Percentiles rank a stretch among this genome's conserved stretches.
phyloP scores from a whole-genome alignment of 1,140 invertebrate species.

The Euglossa dilemma region DNA sequence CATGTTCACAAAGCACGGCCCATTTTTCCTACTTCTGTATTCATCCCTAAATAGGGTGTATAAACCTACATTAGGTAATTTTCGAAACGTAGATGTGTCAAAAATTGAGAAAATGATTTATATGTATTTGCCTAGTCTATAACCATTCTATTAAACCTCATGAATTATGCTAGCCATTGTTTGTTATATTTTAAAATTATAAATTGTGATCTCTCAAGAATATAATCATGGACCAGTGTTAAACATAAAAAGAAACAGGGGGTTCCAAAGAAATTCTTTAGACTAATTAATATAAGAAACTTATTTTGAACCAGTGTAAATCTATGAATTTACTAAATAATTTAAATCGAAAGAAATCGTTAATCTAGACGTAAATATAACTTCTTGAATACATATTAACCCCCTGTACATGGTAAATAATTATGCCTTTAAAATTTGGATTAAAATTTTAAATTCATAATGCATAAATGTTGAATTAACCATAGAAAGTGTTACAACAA shows the following conservation, averaged over 20 bases:
- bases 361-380: neutral
- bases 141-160: conserved; percentile 36
- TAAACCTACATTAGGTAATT: conserved; percentile 46
- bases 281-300: neutral
- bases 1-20: conserved; percentile 51
- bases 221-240: conserved; percentile 18
- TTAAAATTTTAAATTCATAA: neutral
- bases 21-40: conserved; percentile 54
- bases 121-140: conserved; percentile 48
- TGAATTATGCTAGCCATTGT: conserved; percentile 33
- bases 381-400: neutral
- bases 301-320: neutral
- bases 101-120: conserved; percentile 44
- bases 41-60: conserved; percentile 35
- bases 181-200: conserved; percentile 23
- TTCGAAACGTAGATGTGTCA: conserved; percentile 37
- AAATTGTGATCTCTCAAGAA: conserved; percentile 19
- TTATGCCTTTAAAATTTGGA: conserved; percentile 11
- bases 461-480: conserved; percentile 6
- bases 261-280: neutral
- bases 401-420: neutral
- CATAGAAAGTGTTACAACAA: neutral
- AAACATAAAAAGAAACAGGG: neutral
- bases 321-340: neutral
- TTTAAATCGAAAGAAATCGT: neutral